Evolutionary conservation across 2,797 vertebrate genomes (phyloP), one percentile per base, ranked within the genome.

Genomic region (Hippoglossus hippoglossus): DNA sequence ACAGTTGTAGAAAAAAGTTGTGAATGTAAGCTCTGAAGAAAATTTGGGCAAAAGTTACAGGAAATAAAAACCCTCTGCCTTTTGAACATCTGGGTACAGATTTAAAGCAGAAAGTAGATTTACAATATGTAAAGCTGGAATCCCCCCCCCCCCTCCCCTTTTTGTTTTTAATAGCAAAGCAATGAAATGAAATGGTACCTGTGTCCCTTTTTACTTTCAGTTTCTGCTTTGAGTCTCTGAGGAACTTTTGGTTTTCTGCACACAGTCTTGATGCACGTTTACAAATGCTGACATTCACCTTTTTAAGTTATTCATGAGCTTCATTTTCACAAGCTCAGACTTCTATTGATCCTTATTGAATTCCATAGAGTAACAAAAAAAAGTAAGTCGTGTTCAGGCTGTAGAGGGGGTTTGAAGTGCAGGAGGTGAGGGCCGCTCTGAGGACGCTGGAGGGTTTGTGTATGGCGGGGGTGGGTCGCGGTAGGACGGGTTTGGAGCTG

Each of bases 401-500:
- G 1, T 13, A n/a, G 26, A 24, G 16, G 8, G 8, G 13, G 4
- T 49, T 34, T 59, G 28, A 64, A 19, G 58, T 19, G 53, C 15
- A 65, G 50, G 34, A 58, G 9, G 63, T 62, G 51, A 52, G 24
- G 47, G 21, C 2, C 6, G 56, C 55, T 70, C 60, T 24, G 80
- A 70, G 21, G 75, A 70, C 36, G 41, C 7, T 31, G 71, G 64
- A 39, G 64, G 79, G 54, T 73, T 64, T 26, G 39, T 8, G 64
- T 60, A 63, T 28, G 69, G 61, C 5, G 52, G 67, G 7, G 70
- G 67, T 5, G 63, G 67, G n/a, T 77, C 73, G 6, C 18, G 9
- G 58, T 62, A 65, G 0, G 62, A 49, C 41, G 44, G 77, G 61
- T 34, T 80, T 80, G 55, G 22, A 67, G 12, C 81, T 82, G 36